Percentiles rank a stretch among this genome's conserved stretches.
Evolutionary conservation across 2,797 vertebrate species (phyloP).

Genomic region (Chloroceryle inda): DNA sequence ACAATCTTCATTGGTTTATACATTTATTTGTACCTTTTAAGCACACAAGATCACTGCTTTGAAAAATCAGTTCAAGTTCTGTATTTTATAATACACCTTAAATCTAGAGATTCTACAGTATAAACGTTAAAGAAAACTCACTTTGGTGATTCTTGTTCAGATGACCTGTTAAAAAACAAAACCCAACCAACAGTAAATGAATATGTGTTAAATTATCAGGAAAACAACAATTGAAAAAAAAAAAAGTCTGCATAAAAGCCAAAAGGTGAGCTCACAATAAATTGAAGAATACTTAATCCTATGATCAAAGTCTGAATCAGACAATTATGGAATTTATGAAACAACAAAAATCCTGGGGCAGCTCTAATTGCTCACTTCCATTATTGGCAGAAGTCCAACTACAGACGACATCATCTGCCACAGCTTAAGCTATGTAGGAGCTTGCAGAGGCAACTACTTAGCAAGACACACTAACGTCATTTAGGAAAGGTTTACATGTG

Average conservation of each 20-base stretch:
- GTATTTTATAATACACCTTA: not conserved
- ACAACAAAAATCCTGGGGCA: not conserved
- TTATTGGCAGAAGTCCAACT: not conserved
- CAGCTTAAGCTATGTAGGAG: not conserved
- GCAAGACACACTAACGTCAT: not conserved
- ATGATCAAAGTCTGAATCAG: not conserved
- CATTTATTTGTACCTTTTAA: not conserved
- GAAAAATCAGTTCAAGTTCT: not conserved
- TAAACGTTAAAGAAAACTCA: constrained; percentile 58
- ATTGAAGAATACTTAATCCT: not conserved
- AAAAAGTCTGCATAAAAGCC: not conserved
- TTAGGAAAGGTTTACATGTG: not conserved
- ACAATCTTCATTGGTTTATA: not conserved
- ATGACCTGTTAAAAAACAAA: constrained; percentile 56
- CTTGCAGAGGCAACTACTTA: not conserved
- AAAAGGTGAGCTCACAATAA: not conserved
- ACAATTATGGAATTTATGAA: not conserved
- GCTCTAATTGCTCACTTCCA: not conserved
- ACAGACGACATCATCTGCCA: not conserved
- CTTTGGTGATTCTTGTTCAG: constrained; percentile 78
- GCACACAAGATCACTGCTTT: not conserved
- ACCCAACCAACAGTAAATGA: not conserved
- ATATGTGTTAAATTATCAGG: not conserved
- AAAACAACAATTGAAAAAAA: not conserved
- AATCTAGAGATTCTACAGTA: not conserved